Evolutionary conservation across 1,140 invertebrate genomes (phyloP).

Genomic region (Varroa destructor): DNA sequence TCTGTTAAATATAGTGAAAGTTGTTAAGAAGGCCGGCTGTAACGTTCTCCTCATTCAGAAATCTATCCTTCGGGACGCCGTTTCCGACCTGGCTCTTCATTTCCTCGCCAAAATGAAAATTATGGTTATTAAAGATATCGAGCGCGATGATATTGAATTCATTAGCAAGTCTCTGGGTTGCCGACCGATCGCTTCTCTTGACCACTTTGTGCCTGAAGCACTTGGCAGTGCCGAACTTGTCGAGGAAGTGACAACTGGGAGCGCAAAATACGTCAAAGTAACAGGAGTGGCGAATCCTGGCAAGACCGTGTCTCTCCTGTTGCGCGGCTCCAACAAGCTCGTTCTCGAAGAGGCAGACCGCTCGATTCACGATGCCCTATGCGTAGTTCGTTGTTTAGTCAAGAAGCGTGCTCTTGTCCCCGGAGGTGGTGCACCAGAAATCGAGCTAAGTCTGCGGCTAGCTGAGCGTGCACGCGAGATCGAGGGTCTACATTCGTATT

Average conservation of each 20-base stretch:
- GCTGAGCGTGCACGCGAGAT: constrained; percentile 65
- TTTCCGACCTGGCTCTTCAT: constrained; percentile 90
- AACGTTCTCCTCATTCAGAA: constrained; percentile 97
- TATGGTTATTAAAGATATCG: constrained; percentile 94
- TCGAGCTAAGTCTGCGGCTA: constrained; percentile 74
- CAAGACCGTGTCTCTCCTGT: constrained; percentile 77
- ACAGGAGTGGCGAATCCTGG: constrained; percentile 69
- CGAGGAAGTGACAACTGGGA: constrained; percentile 80
- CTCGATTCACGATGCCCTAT: constrained; percentile 94
- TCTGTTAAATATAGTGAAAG: constrained; percentile 95
- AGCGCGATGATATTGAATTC: constrained; percentile 94
- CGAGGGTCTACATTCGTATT: constrained; percentile 84
- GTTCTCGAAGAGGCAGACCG: constrained; percentile 83
- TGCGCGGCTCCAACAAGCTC: constrained; percentile 92
- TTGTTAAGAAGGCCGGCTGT: constrained; percentile 95
- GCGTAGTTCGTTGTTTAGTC: constrained; percentile 91
- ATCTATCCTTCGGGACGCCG: constrained; percentile 89
- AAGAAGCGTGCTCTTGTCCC: constrained; percentile 78
- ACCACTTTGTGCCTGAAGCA: constrained; percentile 88
- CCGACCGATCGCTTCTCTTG: constrained; percentile 89
- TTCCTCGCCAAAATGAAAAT: constrained; percentile 99
- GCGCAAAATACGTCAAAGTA: constrained; percentile 84
- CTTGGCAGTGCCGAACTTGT: constrained; percentile 81
- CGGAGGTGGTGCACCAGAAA: constrained; percentile 94
- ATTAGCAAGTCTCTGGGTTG: constrained; percentile 85